Base-by-base conservation (phyloP, 2,888 invertebrate species). In the Drosophila paracracens region DNA sequence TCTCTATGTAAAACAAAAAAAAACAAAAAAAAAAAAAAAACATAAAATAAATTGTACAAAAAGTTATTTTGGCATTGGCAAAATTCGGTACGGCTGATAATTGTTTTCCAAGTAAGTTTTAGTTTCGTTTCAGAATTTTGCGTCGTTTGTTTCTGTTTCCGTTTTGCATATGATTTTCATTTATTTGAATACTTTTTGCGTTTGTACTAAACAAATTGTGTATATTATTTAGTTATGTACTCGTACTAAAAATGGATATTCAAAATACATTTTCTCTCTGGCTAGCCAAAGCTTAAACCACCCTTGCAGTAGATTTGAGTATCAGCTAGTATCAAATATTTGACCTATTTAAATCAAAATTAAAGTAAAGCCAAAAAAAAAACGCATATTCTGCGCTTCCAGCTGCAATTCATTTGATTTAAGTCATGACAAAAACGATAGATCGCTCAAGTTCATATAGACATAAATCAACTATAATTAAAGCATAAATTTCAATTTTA, bases 61-160 rank as follows among this genome's bases (percentile, higher is more conserved):
- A 83, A 92, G 92, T 92, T 88, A 82, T 92, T 88, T 90, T 92
- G 92, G 89, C 93, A 91, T 91, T 92, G 82, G 88, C 89, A 79
- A 92, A 93, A 88, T 88, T 91, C 83, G 89, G 90, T 82, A 87
- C 88, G 84, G 92, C 93, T 82, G 93, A 93, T 88, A 93, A 93
- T 92, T 93, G 93, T 89, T 93, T 93, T 89, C 93, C 93, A 93
- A 90, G 93, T 93, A 93, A 93, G 93, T 93, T 92, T 87, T 79
- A 51, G 48, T 76, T 82, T 72, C 43, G 35, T 63, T 59, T 58
- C 72, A 65, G 83, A 75, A 76, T 83, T 56, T 54, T 75, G 51
- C 43, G 53, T 60, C 36, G 38, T 66, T 70, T 52, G 31, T 64
- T 73, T 74, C 38, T 2, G 36, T 66, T 74, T 70, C 21, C 27